Evolutionary conservation across 2,888 invertebrate species (phyloP).

Genomic region (Argyresthia goedartella): DNA sequence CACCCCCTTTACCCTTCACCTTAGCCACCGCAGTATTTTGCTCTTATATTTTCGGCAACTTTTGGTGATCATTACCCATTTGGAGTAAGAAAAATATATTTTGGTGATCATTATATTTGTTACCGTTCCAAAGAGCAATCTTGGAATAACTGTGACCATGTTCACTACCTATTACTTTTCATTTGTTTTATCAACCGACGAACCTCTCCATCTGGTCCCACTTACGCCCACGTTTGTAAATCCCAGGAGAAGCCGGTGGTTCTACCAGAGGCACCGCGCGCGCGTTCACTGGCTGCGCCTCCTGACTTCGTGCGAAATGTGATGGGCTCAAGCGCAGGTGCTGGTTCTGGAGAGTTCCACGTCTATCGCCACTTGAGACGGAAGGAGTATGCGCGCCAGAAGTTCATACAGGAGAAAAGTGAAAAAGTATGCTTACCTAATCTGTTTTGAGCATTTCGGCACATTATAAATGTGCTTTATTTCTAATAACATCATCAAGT

Average conservation of each 20-base stretch:
- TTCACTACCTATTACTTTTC: not conserved
- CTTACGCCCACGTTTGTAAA: not conserved
- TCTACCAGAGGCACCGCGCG: slow-evolving; percentile 86
- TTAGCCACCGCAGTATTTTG: no score
- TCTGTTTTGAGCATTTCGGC: not conserved
- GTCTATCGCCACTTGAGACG: slow-evolving; percentile 95
- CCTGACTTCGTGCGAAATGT: slow-evolving; percentile 98
- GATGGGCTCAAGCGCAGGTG: slow-evolving; percentile 99
- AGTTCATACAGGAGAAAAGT: slow-evolving; percentile 91
- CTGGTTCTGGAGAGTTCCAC: slow-evolving; percentile 99
- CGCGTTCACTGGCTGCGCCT: slow-evolving; percentile 81
- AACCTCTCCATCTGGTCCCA: no score
- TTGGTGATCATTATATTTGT: no score
- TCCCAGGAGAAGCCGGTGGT: slow-evolving; percentile 88
- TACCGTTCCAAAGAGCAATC: no score
- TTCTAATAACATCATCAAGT: no score
- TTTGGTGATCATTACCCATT: no score
- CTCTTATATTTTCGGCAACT: no score
- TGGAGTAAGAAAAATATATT: no score
- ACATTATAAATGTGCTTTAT: no score
- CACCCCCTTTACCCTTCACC: no score
- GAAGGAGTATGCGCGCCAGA: slow-evolving; percentile 96
- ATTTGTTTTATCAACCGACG: no score
- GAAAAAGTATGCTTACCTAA: slow-evolving; percentile 73
- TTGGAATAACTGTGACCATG: no score